A percentile compares a stretch with the other conserved stretches of the same genome.
phyloP scores from a whole-genome alignment of 2,888 invertebrate genomes.

The Andrena bicolor region DNA sequence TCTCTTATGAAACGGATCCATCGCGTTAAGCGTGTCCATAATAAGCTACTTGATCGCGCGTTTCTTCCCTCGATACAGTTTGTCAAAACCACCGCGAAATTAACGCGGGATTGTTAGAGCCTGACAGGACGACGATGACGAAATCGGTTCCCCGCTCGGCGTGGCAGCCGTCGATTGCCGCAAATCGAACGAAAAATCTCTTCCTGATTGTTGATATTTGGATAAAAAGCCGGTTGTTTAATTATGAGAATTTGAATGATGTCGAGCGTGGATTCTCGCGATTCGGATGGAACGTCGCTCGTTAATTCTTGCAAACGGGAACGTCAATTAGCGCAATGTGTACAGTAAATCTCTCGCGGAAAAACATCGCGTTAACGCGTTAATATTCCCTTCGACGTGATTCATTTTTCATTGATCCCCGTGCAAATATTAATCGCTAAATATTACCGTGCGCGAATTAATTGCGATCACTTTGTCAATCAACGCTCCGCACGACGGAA shows the following conservation, averaged over 20 bases:
- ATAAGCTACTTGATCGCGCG: constrained; percentile 1
- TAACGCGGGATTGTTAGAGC: too few species aligned
- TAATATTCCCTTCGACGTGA: constrained; percentile 5
- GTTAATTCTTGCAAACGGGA: constrained; percentile 25
- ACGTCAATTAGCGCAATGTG: constrained; percentile 6
- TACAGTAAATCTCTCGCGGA: background rate
- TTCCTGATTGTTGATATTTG: background rate
- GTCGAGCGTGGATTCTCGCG: background rate
- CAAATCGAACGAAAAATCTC: constrained; percentile 22
- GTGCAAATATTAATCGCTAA: constrained; percentile 22
- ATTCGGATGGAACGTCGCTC: constrained; percentile 9
- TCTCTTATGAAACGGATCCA: background rate
- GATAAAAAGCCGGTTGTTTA: constrained; percentile 4
- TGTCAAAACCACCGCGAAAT: too few species aligned
- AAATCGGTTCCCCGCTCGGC: too few species aligned
- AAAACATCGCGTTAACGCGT: constrained; percentile 14
- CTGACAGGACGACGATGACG: too few species aligned
- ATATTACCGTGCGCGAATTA: constrained; percentile 22
- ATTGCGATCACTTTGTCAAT: constrained; percentile 17
- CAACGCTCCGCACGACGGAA: background rate
- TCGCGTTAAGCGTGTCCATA: constrained; percentile 1
- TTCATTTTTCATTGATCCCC: constrained; percentile 17
- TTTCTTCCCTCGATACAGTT: too few species aligned
- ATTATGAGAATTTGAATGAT: background rate
- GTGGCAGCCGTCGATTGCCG: background rate